Percentiles rank a stretch among this genome's conserved stretches.
phyloP scores from a whole-genome alignment of 64 coral and sea anemone genomes.

The Montipora efflorescens region DNA sequence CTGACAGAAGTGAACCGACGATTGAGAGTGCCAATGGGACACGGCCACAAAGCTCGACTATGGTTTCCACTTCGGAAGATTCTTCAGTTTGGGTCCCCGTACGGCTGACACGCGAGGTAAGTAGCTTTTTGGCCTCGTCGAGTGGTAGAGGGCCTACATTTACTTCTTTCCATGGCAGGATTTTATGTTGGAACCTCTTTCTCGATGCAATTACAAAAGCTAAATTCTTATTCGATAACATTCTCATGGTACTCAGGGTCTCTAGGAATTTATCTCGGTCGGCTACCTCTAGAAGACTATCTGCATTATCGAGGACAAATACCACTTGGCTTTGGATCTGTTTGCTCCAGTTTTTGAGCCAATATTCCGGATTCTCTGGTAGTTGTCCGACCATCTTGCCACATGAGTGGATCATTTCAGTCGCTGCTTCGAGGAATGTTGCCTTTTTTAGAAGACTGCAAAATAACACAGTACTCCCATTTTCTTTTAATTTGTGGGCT shows the following conservation, averaged over 20 bases:
- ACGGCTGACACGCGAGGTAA: neutral
- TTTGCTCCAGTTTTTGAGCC: slow-evolving; percentile 59
- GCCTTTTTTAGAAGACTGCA: slow-evolving; percentile 16
- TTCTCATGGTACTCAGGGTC: too few relatives aligned
- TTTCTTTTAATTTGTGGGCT: neutral
- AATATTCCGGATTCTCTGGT: slow-evolving; percentile 28
- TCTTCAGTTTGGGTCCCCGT: neutral
- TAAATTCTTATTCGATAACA: neutral
- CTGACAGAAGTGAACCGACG: too few relatives aligned
- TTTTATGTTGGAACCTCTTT: neutral
- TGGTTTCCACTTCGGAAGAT: too few relatives aligned
- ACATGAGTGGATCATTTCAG: slow-evolving; percentile 16
- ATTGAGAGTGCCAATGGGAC: too few relatives aligned
- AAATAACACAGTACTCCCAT: slow-evolving; percentile 31
- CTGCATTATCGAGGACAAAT: slow-evolving; percentile 53
- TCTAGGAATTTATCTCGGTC: neutral
- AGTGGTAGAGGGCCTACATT: neutral
- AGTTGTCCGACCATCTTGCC: neutral
- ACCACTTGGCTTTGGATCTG: neutral
- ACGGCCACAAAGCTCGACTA: too few relatives aligned
- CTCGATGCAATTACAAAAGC: slow-evolving; percentile 28
- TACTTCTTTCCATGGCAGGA: neutral
- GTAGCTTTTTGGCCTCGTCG: neutral
- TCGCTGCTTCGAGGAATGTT: slow-evolving; percentile 36
- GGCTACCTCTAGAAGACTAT: slow-evolving; percentile 6